Base-by-base conservation (phyloP, 92 coral and sea anemone species). In the Muricea muricata region DNA sequence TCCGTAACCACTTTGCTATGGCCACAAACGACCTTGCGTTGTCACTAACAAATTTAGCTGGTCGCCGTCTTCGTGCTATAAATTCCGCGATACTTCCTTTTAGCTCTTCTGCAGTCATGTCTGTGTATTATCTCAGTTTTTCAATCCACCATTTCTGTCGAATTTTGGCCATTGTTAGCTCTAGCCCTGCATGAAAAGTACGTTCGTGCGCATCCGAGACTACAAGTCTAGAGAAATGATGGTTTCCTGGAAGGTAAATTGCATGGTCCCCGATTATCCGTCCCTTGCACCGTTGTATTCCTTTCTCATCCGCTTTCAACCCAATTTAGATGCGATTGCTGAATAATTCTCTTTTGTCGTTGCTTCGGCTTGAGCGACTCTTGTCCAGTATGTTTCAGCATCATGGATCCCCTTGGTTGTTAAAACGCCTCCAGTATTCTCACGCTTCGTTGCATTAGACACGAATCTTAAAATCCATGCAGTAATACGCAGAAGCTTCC, bases 151-250 rank as follows among this genome's bases (percentile, higher is more conserved):
- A 75, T 18, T 47, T 81, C 52, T 85, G 82, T 74, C 93, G 48
- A 69, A 89, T 81, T 35, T 75, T 72, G 54, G 48, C 77, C 90
- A 85, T 85, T 6, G 93, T 86, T 18, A 79, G 21, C 26, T 74
- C 87, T 15, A 84, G 86, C 71, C 87, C 89, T 86, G 84, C 89
- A 39, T 89, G 84, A 63, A 89, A 68, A 18, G 92, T 89, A 66
- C 72, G 80, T 25, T 60, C 0, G 29, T 79, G 89, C 12, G 73
- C 61, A 35, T 89, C 82, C n/a, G 86, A 80, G 11, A 89, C 71
- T 66, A 89, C 68, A 3, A 46, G 68, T 0, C 61, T 23, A 28
- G 86, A 83, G 24, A 89, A 56, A 0, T 35, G 70, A n/a, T 83
- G 73, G 29, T 80, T 52, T 6, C 82, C 60, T 17, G 89, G 92